phyloP scores from a whole-genome alignment of 2,113 vertebrate species.

The Mesembrinibis cayennensis region DNA sequence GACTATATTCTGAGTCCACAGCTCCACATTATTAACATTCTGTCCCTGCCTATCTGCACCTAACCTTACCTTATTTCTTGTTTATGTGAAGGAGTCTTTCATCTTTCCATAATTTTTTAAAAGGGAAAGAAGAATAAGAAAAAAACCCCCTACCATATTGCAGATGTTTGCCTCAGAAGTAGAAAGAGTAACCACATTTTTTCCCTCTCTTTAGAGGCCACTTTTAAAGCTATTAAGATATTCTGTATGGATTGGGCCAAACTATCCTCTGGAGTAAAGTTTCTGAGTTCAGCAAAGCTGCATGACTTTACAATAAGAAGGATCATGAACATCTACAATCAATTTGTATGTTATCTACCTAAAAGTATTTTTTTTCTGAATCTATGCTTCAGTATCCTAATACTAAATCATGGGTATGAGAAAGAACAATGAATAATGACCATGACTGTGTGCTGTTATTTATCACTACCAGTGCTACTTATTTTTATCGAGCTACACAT shows the following conservation, averaged over 20 bases:
- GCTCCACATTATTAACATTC: not conserved
- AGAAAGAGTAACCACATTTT: not conserved
- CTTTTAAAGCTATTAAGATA: not conserved
- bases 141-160: not conserved
- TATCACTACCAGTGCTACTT: not conserved
- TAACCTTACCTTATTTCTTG: not conserved
- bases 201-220: not conserved
- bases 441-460: not conserved
- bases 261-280: not conserved
- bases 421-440: not conserved
- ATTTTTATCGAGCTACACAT: not conserved
- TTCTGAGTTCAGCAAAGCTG: not conserved
- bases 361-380: not conserved
- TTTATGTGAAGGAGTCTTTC: not conserved
- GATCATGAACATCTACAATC: not conserved
- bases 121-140: not conserved
- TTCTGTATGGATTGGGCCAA: not conserved
- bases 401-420: not conserved
- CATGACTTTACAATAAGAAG: not conserved
- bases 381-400: not conserved
- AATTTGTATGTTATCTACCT: not conserved
- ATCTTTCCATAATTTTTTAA: not conserved
- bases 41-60: not conserved
- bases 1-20: not conserved
- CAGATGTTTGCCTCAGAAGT: not conserved